Evolutionary conservation across 2,888 invertebrate species (phyloP), one percentile per base, ranked within the genome.

Genomic region (Drosophila picticornis): DNA sequence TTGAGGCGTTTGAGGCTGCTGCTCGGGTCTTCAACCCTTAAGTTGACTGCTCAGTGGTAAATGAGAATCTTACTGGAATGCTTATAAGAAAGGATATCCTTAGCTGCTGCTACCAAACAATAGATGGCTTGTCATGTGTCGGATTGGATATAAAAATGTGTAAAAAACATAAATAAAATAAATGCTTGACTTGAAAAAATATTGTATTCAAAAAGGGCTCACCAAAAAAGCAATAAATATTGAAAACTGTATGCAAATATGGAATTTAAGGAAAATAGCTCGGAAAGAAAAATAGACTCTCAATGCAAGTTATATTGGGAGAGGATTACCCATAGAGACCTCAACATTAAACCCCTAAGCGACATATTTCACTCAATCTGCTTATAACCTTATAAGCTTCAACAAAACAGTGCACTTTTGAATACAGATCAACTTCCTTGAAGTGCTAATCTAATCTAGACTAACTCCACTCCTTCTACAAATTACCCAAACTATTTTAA

Each of bases 391-490:
- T 43, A 1, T 4, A 13, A 10, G 4, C 7, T 13, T 46, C 0
- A 22, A 22, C 13, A 13, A 13, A 22, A 7, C 7, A 22, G 13
- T 7, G 22, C 7, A 22, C 13, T 22, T 46, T 4, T 16, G 4
- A 46, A 7, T 22, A 43, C 0, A 43, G 11, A 11, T 22, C 4
- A 13, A 22, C 46, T 46, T 2, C 7, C 2, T 46, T 4, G 4
- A 1, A 2, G 7, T 0, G 1, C 22, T 6, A 1, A 9, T 9
- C 36, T 7, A 38, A 4, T 11, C 36, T 2, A 4, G n/a, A 40
- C 4, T n/a, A 40, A 4, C n/a, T 46, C 22, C 2, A 7, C 13
- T 46, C 16, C 2, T 25, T 13, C 16, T 22, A 7, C 0, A 25
- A 9, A 11, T 22, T 1, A 43, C 11, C 5, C 5, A 1, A 11